Evolutionary conservation across 2,888 invertebrate genomes (phyloP), one percentile per base, ranked within the genome.

Genomic region (Temnothorax unifasciatus): DNA sequence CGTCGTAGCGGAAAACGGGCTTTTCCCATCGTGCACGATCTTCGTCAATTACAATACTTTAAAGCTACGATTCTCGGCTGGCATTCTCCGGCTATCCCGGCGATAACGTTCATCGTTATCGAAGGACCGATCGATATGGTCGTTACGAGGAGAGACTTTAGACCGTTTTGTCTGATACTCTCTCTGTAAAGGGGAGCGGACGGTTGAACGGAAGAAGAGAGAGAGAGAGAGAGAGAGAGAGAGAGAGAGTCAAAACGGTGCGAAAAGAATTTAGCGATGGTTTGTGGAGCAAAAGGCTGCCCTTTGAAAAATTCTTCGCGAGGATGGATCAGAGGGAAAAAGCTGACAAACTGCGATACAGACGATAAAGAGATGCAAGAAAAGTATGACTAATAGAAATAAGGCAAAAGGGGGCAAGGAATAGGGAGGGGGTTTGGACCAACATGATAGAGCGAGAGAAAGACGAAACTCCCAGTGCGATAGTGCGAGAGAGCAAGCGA

Each of bases 41-140:
- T 59, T 59, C 83, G 69, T 87, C 84, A 83, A 88, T 88, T 87
- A 86, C 69, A 84, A 87, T 87, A 83, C 71, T 86, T 81, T 64
- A 76, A 57, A 87, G 84, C 41, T 54, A 59, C 34, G 73, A 82
- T 44, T 57, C 54, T 76, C 84, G 47, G 25, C 50, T 34, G n/a
- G 57, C 44, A 50, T 84, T 79, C 79, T 69, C 61, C 25, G 69
- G 52, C 15, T 69, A 76, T 76, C 41, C 82, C 66, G 41, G n/a
- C 79, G 89, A 89, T 89, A 89, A 89, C 82, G 85, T 83, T 86
- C 84, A 71, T 85, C 85, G 89, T 89, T 89, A 89, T 89, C 89
- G 83, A 89, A 87, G 57, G 61, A 34, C 66, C 83, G 85, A 86
- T 89, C 89, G 87, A 89, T 88, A 85, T 75, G 59, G 18, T 69